phyloP scores from a whole-genome alignment of 2,113 vertebrate species.

The Pao palembangensis region DNA sequence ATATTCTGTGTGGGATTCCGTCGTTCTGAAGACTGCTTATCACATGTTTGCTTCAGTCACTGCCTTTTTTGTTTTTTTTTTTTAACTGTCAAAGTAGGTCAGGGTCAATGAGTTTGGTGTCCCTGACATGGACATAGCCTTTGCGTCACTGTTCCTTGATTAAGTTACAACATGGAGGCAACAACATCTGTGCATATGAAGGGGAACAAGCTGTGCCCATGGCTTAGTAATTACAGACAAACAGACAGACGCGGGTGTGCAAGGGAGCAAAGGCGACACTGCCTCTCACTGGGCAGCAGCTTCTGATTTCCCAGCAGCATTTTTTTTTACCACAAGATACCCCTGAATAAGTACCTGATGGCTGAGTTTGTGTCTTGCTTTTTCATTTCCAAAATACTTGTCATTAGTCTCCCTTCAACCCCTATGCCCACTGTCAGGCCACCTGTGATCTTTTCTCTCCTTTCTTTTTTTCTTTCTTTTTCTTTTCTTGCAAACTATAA shows the following conservation, averaged over 20 bases:
- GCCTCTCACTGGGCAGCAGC: slow-evolving; percentile 47
- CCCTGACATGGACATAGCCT: slow-evolving; percentile 35
- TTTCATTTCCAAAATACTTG: slow-evolving; percentile 51
- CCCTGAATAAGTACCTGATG: slow-evolving; percentile 61
- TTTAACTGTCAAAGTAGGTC: slow-evolving; percentile 30
- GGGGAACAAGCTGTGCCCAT: slow-evolving; percentile 69
- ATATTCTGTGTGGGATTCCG: not conserved
- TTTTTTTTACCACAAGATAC: slow-evolving; percentile 41
- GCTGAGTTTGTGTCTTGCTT: slow-evolving; percentile 49
- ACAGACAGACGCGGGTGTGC: slow-evolving; percentile 41
- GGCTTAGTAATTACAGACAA: slow-evolving; percentile 64
- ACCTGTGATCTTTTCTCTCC: slow-evolving; percentile 22
- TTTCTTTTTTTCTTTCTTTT: slow-evolving; percentile 45
- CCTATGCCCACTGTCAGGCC: slow-evolving; percentile 17
- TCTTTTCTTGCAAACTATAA: slow-evolving; percentile 41
- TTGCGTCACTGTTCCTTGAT: slow-evolving; percentile 65
- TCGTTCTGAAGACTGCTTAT: not conserved
- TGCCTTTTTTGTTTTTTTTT: not conserved
- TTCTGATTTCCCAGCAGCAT: slow-evolving; percentile 55
- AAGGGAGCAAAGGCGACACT: slow-evolving; percentile 35
- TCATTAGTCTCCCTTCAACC: slow-evolving; percentile 38
- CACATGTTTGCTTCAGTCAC: not conserved
- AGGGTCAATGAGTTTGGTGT: slow-evolving; percentile 38
- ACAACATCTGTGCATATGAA: slow-evolving; percentile 57
- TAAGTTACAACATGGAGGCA: slow-evolving; percentile 56